A percentile compares a stretch with the other conserved stretches of the same genome.
These are phyloP conservation scores for Tarsius wallacei DNA, from an alignment of 2,797 vertebrate species.

Conservation along the genomic window DNA sequence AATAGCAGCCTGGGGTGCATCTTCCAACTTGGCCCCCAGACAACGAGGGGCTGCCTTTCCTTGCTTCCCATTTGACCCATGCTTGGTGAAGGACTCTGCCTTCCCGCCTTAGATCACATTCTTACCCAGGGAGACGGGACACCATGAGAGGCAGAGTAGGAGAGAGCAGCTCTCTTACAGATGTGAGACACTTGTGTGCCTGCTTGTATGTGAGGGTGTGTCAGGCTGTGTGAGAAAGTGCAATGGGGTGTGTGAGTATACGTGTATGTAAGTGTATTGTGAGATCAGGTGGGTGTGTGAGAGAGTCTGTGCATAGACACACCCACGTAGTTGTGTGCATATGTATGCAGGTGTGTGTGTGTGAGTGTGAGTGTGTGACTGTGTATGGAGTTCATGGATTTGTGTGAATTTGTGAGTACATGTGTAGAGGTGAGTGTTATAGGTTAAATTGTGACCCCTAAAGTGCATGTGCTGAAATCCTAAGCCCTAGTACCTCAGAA, in stretches of 20 bases:
- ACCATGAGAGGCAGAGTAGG: not conserved
- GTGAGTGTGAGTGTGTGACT: not conserved
- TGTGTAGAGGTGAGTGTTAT: not conserved
- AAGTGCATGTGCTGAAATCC: not conserved
- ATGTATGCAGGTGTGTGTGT: not conserved
- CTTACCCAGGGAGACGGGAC: not conserved
- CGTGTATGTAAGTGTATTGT: not conserved
- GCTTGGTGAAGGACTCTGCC: not conserved
- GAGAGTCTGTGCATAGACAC: not conserved
- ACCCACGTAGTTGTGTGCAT: not conserved
- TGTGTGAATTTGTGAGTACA: not conserved
- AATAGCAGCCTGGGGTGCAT: accelerated
- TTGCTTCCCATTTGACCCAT: not conserved
- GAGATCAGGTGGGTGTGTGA: not conserved
- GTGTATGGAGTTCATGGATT: not conserved
- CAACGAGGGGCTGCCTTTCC: not conserved
- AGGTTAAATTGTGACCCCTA: not conserved
- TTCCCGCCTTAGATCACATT: not conserved
- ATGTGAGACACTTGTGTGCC: not conserved
- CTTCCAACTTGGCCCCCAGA: not conserved
- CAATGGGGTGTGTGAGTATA: not conserved
- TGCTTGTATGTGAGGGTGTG: not conserved
- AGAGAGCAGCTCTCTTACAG: not conserved
- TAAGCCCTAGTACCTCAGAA: not conserved
- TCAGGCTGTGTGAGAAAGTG: not conserved